Percentiles rank a stretch among this genome's conserved stretches.
Evolutionary conservation across 1,140 invertebrate genomes (phyloP).

Genomic region (Solenopsis fugax): DNA sequence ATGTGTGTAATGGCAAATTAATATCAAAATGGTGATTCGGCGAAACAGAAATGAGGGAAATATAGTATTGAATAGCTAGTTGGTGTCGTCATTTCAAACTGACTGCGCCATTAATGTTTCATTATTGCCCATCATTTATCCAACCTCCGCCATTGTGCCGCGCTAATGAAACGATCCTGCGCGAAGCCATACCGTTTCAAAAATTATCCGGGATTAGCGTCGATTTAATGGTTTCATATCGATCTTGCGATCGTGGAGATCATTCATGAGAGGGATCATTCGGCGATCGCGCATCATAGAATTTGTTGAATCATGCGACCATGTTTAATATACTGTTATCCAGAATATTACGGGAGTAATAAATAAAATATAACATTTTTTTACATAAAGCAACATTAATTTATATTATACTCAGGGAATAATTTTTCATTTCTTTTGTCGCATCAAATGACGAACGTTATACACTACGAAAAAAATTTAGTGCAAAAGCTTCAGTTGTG

Average conservation of each 20-base stretch:
- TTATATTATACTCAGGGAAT: not conserved
- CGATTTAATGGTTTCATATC: conserved; percentile 70
- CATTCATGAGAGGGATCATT: not conserved
- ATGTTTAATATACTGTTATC: not conserved
- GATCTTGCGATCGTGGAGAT: conserved; percentile 26
- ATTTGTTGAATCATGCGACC: not conserved
- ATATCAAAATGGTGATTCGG: conserved; percentile 75
- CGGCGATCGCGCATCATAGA: not conserved
- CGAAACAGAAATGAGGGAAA: conserved; percentile 69
- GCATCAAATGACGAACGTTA: not conserved
- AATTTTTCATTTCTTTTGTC: not conserved
- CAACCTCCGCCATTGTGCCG: conserved; percentile 65
- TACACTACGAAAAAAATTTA: no score
- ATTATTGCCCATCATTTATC: conserved; percentile 81
- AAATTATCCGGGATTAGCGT: conserved; percentile 74
- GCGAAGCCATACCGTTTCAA: conserved; percentile 62
- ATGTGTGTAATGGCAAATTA: conserved; percentile 69
- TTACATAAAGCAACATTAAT: conserved; percentile 7
- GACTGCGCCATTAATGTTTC: conserved; percentile 80
- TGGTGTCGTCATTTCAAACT: conserved; percentile 76
- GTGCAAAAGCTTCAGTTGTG: no score
- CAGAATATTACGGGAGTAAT: not conserved
- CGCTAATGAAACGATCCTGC: conserved; percentile 76
- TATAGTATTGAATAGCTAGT: conserved; percentile 74
- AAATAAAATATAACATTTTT: not conserved